Evolutionary conservation across 2,113 vertebrate genomes (phyloP).

Genomic region (Corythoichthys intestinalis): DNA sequence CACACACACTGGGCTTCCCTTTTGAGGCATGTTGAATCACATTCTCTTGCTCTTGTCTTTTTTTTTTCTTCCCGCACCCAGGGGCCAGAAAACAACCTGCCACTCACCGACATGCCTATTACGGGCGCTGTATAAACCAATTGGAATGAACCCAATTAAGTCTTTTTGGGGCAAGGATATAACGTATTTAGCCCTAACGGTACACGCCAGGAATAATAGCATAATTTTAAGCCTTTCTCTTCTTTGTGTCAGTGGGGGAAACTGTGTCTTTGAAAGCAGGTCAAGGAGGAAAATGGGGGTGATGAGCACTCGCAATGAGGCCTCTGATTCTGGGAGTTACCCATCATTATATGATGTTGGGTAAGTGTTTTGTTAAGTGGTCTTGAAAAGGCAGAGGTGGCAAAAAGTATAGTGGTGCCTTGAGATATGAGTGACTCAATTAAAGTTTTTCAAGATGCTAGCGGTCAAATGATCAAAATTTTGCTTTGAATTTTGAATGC

Average conservation of each 20-base stretch:
- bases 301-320: neutral
- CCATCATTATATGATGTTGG: conserved; percentile 5
- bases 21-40: conserved; percentile 19
- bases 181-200: conserved; percentile 51
- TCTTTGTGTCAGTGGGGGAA: neutral
- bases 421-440: no score
- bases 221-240: conserved; percentile 42
- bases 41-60: conserved; percentile 6
- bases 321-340: conserved; percentile 20
- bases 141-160: conserved; percentile 56
- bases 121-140: conserved; percentile 48
- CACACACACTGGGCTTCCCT: conserved; percentile 7
- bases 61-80: conserved; percentile 17
- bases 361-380: no score
- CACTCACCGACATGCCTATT: conserved; percentile 52
- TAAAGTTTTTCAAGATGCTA: no score
- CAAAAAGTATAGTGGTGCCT: no score
- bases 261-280: neutral
- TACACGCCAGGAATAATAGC: conserved; percentile 48
- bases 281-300: neutral
- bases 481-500: no score
- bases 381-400: no score
- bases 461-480: no score
- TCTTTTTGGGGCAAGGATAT: conserved; percentile 43
- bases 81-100: conserved; percentile 39